Base-by-base conservation (phyloP, 2,797 vertebrate genomes). In the Lithobates pipiens region DNA sequence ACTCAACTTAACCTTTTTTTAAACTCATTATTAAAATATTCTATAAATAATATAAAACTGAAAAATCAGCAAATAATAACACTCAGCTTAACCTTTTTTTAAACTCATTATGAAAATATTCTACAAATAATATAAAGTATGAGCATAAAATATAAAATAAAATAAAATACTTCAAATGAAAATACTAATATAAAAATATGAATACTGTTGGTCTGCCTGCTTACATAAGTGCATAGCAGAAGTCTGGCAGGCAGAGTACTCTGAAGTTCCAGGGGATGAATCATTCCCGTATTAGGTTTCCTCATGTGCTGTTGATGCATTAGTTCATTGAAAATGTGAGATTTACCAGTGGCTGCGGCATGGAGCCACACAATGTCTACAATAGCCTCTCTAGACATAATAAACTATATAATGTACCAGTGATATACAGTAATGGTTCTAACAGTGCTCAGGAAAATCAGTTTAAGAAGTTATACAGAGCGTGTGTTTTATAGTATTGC, bases 361-460 rank as follows among this genome's bases (percentile, higher is more conserved):
- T 87, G 85, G 85, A 87, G 85, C 70, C 85, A 87, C 54, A 39
- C 34, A 67, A 69, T 74, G 75, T 79, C 85, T 78, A 79, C 68
- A 27, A 79, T 46, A 54, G 70, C 76, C 25, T 23, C 21, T 29
- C 80, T 87, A 87, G 81, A 87, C 85, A 76, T 79, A 87, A 87
- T 83, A 87, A 83, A 83, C 80, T 61, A 73, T 87, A 83, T 87
- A 79, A 87, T 83, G 50, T 34, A 61, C 68, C 54, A 39, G 10
- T 78, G 79, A 86, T 76, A 86, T 76, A 77, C 36, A 34, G 63
- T 83, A 79, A 87, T 83, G 76, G 61, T 70, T 74, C 39, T 69
- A 82, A 75, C 85, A 86, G 74, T 39, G 80, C 76, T 73, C 77
- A 77, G 67, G 76, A 73, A 87, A 87, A 87, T 87, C 71, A 68